Percentiles rank a stretch among this genome's conserved stretches.
phyloP scores from a whole-genome alignment of 2,113 vertebrate species.

The Gila orcuttii region DNA sequence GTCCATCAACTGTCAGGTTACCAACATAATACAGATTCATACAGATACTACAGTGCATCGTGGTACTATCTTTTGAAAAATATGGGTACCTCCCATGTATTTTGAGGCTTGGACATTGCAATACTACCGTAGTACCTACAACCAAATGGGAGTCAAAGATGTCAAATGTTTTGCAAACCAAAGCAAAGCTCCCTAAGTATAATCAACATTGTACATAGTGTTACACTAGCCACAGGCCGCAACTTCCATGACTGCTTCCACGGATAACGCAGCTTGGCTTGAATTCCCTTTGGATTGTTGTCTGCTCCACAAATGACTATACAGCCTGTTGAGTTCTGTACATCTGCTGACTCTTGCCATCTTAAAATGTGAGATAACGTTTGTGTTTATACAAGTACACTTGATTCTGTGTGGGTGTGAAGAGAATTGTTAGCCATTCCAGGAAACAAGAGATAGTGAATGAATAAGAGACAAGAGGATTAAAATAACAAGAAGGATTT shows the following conservation, averaged over 20 bases:
- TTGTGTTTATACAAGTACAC: constrained; percentile 12
- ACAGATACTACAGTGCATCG: too few relatives aligned
- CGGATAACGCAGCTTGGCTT: constrained; percentile 40
- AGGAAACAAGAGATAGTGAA: neutral
- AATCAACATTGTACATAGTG: neutral
- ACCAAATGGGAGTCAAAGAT: too few relatives aligned
- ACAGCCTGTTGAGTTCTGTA: constrained; percentile 4
- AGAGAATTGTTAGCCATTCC: neutral
- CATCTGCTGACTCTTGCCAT: neutral
- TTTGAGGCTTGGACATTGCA: too few relatives aligned
- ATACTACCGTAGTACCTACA: too few relatives aligned
- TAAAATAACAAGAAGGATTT: neutral
- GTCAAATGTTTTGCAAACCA: neutral
- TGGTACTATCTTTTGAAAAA: too few relatives aligned
- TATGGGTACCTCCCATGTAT: too few relatives aligned
- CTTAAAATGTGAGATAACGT: neutral
- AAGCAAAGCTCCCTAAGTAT: neutral
- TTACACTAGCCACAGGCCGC: neutral
- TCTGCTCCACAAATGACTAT: constrained; percentile 30
- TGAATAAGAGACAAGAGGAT: neutral
- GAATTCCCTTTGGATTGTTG: constrained; percentile 26
- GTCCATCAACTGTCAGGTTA: too few relatives aligned
- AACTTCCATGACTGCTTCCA: neutral
- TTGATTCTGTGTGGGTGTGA: neutral
- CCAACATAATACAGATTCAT: too few relatives aligned